phyloP scores from a whole-genome alignment of 2,113 vertebrate species.

The Bubo scandiacus region DNA sequence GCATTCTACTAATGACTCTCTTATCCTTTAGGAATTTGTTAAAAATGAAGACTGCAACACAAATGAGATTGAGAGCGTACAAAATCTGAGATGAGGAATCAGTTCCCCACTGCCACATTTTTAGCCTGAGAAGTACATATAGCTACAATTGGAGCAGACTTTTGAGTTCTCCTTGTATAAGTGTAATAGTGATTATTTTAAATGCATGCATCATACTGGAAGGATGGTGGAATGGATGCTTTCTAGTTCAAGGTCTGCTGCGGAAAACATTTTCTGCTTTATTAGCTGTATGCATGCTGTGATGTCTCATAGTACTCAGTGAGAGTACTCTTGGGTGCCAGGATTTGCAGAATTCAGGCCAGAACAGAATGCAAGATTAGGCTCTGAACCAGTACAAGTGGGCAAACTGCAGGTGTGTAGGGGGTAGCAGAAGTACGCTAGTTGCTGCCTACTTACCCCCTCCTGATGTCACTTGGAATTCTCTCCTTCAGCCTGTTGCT shows the following conservation, averaged over 20 bases:
- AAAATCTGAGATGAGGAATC: neutral
- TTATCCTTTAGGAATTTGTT: neutral
- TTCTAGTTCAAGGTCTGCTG: slow-evolving; percentile 43
- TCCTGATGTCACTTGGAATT: neutral
- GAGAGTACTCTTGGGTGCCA: neutral
- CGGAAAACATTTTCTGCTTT: slow-evolving; percentile 50
- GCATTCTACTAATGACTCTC: neutral
- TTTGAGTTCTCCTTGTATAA: neutral
- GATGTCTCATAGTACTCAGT: neutral
- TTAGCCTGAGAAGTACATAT: neutral
- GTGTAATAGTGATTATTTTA: slow-evolving; percentile 26
- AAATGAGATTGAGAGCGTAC: neutral
- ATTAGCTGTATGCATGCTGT: slow-evolving; percentile 2
- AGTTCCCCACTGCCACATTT: slow-evolving; percentile 25
- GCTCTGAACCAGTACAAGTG: neutral
- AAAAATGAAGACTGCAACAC: slow-evolving; percentile 9
- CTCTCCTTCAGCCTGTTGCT: neutral
- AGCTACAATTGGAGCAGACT: neutral
- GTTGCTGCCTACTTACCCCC: neutral
- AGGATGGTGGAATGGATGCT: slow-evolving; percentile 14
- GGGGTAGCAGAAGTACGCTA: neutral
- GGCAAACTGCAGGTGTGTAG: neutral
- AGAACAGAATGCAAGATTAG: slow-evolving; percentile 22
- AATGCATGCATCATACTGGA: slow-evolving; percentile 22
- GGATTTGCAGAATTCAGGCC: neutral